A percentile compares a stretch with the other conserved stretches of the same genome.
Evolutionary conservation across 2,113 vertebrate species (phyloP).

Genomic region (Elgaria multicarinata): DNA sequence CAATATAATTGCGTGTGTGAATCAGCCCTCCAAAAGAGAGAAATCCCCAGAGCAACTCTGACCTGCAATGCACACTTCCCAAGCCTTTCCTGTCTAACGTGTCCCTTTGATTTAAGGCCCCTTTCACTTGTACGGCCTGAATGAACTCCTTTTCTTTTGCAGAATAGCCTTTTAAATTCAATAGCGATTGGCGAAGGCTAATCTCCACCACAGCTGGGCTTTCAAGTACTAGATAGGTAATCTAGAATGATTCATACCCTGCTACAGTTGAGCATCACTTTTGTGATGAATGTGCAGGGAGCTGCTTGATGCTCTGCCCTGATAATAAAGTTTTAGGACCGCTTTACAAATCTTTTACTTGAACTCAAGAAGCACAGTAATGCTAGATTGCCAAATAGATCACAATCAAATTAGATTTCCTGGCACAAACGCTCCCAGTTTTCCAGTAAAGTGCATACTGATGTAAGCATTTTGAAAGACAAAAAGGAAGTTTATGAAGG

Average conservation of each 20-base stretch:
- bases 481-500: conserved; percentile 39
- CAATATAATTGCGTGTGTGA: neutral
- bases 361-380: conserved; percentile 50
- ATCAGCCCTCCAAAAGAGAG: neutral
- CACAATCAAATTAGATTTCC: conserved; percentile 58
- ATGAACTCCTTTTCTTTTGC: conserved; percentile 61
- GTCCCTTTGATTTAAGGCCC: conserved; percentile 53
- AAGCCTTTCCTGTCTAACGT: conserved; percentile 25
- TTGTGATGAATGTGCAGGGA: conserved; percentile 49
- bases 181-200: conserved; percentile 47
- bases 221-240: conserved; percentile 64
- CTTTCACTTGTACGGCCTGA: conserved; percentile 57
- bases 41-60: conserved; percentile 4
- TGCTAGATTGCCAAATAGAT: conserved; percentile 41
- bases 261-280: conserved; percentile 15
- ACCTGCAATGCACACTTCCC: neutral
- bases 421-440: conserved; percentile 38
- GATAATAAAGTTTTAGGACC: conserved; percentile 62
- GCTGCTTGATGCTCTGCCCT: conserved; percentile 43
- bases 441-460: conserved; percentile 36
- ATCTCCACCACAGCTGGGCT: conserved; percentile 41
- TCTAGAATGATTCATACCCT: conserved; percentile 65
- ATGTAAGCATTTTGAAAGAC: conserved; percentile 47
- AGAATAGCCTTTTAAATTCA: conserved; percentile 61
- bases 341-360: conserved; percentile 60